phyloP scores from a whole-genome alignment of 2,888 invertebrate genomes.

The Rapana venosa region DNA sequence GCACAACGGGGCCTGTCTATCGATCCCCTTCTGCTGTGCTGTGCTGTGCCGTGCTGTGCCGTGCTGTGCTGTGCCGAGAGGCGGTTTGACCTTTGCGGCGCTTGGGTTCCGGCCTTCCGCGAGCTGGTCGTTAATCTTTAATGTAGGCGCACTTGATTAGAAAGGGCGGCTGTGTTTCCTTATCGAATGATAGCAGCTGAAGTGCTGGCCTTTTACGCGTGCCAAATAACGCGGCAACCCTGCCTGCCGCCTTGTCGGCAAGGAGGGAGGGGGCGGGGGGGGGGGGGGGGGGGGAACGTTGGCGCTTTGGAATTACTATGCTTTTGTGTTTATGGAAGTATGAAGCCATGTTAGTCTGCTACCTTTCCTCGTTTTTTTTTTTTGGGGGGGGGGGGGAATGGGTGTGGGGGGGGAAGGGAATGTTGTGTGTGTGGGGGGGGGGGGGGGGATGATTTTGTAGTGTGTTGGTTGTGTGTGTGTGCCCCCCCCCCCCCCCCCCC shows the following conservation, averaged over 20 bases:
- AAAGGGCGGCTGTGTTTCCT: conserved; percentile 26
- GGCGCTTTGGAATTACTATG: no score
- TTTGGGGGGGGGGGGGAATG: no score
- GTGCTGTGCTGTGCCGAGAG: background rate
- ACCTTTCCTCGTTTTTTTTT: no score
- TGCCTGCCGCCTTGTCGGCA: background rate
- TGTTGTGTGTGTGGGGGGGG: no score
- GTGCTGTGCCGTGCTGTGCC: background rate
- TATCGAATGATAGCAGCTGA: conserved; percentile 12
- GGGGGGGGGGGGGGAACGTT: no score
- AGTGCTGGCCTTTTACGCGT: background rate
- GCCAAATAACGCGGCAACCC: background rate
- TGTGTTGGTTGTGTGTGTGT: background rate
- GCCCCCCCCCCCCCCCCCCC: background rate
- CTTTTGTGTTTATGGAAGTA: no score
- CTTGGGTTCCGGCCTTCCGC: background rate
- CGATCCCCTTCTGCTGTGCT: background rate
- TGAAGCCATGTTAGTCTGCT: no score
- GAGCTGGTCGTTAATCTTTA: conserved; percentile 19
- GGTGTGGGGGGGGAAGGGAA: no score
- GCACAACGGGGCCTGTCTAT: background rate
- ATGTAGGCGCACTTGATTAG: conserved; percentile 26
- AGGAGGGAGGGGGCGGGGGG: no score
- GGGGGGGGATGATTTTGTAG: no score
- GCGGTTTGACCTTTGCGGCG: conserved; percentile 11